Conservation (phyloP, 2,113 vertebrate species). For the Siniperca knerii region DNA sequence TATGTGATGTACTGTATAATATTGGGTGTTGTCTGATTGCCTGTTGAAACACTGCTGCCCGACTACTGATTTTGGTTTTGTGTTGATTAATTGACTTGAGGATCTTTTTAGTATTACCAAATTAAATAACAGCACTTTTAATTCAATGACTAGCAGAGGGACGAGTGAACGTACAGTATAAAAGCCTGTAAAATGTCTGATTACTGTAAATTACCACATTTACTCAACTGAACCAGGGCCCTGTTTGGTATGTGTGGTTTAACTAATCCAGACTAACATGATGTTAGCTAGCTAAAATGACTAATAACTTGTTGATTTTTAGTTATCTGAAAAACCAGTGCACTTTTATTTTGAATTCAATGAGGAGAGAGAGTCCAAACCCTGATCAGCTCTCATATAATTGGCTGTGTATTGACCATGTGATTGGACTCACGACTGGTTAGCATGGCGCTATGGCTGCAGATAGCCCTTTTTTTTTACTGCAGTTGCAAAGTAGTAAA, state of each 20-base stretch:
- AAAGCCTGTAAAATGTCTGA: neutral
- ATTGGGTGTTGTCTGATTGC: neutral
- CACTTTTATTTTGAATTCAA: neutral
- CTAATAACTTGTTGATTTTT: neutral
- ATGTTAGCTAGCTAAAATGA: neutral
- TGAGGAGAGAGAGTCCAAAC: neutral
- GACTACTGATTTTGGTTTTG: slow-evolving; percentile 1
- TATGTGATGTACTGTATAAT: slow-evolving; percentile 18
- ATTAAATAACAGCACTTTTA: neutral
- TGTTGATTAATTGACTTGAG: neutral
- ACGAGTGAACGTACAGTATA: neutral
- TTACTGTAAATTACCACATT: neutral
- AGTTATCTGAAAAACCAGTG: neutral
- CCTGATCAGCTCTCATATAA: neutral
- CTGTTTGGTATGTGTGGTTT: neutral
- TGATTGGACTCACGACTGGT: neutral
- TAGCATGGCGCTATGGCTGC: no score
- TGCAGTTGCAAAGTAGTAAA: neutral
- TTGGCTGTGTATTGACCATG: neutral
- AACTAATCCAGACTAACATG: neutral
- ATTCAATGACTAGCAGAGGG: neutral
- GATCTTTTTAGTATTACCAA: neutral
- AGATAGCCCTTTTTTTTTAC: neutral
- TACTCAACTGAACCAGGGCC: neutral
- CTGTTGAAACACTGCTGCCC: slow-evolving; percentile 19